Evolutionary conservation across 2,113 vertebrate species (phyloP).

Genomic region (Megaceryle torquata): DNA sequence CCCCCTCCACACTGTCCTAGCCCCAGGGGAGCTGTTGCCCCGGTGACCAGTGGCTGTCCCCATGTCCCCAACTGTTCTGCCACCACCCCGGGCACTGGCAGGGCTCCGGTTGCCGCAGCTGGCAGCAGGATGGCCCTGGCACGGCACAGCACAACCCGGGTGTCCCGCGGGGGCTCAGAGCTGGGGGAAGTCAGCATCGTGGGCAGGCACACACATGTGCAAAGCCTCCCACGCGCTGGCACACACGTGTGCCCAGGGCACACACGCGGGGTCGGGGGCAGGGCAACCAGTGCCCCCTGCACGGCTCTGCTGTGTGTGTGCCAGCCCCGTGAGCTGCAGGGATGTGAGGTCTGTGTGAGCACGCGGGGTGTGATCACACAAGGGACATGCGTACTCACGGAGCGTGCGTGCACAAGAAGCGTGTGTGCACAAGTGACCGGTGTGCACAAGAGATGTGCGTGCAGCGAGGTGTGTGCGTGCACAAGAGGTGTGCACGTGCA

Average conservation of each 20-base stretch:
- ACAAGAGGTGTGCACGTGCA: not conserved
- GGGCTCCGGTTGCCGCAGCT: not conserved
- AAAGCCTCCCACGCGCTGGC: not conserved
- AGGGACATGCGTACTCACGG: not conserved
- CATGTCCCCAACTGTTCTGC: not conserved
- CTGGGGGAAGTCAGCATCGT: not conserved
- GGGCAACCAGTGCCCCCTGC: not conserved
- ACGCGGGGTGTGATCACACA: rapidly evolving
- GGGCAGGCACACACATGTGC: not conserved
- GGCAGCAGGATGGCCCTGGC: not conserved
- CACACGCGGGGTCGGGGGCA: rapidly evolving
- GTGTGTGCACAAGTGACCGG: rapidly evolving
- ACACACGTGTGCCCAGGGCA: not conserved
- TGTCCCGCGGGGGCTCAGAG: not conserved
- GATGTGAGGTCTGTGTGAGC: rapidly evolving
- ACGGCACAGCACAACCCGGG: rapidly evolving
- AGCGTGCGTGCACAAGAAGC: rapidly evolving
- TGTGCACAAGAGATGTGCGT: no score
- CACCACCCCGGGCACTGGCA: not conserved
- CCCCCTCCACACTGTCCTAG: rapidly evolving
- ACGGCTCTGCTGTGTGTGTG: rapidly evolving
- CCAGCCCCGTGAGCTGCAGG: not conserved
- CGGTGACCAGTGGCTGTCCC: not conserved
- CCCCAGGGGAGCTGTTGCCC: not conserved
- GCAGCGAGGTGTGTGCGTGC: not conserved